Evolutionary conservation across 2,888 invertebrate genomes (phyloP).

Genomic region (Fragum sueziense): DNA sequence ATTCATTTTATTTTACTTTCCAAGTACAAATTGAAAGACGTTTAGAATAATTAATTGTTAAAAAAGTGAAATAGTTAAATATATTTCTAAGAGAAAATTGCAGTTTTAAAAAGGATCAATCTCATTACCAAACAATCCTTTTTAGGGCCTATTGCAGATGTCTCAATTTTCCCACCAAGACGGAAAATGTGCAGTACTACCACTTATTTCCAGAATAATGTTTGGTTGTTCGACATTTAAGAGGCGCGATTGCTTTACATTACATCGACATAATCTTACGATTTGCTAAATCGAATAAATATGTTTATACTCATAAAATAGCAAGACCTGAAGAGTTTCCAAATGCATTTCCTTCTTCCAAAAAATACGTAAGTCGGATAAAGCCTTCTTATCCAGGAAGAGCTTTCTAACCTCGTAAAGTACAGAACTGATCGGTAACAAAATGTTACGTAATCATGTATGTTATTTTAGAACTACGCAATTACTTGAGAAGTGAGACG

Average conservation of each 20-base stretch:
- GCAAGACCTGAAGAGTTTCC: slow-evolving; percentile 17
- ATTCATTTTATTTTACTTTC: no score
- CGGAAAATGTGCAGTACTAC: no score
- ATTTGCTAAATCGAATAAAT: slow-evolving; percentile 19
- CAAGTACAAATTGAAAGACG: no score
- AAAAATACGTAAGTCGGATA: slow-evolving; percentile 10
- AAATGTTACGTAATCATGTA: background rate
- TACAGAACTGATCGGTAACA: background rate
- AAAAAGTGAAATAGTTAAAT: no score
- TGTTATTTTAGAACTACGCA: no score
- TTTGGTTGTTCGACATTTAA: slow-evolving; percentile 1
- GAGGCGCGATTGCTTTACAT: slow-evolving; percentile 1
- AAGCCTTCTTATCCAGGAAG: slow-evolving; percentile 14
- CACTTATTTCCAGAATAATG: slow-evolving; percentile 9
- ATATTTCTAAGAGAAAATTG: no score
- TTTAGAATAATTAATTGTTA: no score
- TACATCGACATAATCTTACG: slow-evolving; percentile 8
- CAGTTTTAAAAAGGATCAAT: no score
- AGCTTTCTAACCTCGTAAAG: background rate
- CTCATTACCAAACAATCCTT: no score
- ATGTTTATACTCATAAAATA: slow-evolving; percentile 19
- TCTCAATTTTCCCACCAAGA: no score
- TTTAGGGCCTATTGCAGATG: no score
- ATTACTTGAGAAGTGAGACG: no score
- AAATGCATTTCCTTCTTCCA: slow-evolving; percentile 25